Conservation (phyloP, 30 jellyfish, hydroid and myxozoan species). For the Hydra vulgaris region DNA sequence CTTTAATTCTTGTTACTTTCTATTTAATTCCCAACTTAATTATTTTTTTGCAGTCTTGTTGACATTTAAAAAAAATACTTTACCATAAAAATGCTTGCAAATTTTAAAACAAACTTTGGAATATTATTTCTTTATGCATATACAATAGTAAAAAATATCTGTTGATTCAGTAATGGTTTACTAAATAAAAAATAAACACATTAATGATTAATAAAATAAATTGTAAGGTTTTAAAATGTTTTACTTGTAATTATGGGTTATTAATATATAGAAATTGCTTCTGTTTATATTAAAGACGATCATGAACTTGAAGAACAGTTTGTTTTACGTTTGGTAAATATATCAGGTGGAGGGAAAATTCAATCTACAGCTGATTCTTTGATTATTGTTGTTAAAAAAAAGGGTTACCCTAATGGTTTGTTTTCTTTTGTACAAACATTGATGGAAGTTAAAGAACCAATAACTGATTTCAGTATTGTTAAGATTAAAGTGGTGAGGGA, state of each 20-base stretch:
- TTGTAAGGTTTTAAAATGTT: no score
- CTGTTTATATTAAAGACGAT: background rate
- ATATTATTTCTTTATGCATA: no score
- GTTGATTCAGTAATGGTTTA: no score
- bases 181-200: no score
- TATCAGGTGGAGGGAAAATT: conserved; percentile 69
- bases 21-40: no score
- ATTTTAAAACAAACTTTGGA: no score
- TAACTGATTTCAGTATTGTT: conserved; percentile 31
- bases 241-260: background rate
- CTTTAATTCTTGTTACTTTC: no score
- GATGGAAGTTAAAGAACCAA: conserved; percentile 51
- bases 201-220: no score
- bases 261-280: background rate
- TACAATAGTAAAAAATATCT: no score
- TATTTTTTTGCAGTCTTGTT: no score
- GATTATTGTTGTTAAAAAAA: conserved; percentile 47
- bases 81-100: no score
- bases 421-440: conserved; percentile 44
- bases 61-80: no score
- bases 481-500: conserved; percentile 7
- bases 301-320: conserved; percentile 70
- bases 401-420: conserved; percentile 88
- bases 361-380: conserved; percentile 47
- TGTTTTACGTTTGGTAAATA: conserved; percentile 33